Conservation (phyloP, 1,140 invertebrate genomes). For the Zaprionus kolodkinae region DNA sequence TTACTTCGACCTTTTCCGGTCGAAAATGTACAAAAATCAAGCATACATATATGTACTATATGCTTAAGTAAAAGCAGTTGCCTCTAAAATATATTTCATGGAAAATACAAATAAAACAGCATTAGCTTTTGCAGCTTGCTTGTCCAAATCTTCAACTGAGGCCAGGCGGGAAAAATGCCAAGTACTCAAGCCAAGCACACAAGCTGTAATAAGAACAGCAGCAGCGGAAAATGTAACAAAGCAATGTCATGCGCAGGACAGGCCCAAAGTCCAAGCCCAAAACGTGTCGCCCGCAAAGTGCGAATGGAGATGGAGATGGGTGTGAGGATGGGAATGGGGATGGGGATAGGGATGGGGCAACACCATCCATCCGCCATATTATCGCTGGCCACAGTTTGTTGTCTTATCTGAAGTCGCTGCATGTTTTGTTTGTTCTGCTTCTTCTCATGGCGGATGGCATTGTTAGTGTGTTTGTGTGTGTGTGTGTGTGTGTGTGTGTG, state of each 20-base stretch:
- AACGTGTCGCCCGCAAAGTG: conserved; percentile 62
- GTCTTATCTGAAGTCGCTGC: conserved; percentile 72
- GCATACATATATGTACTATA: no score
- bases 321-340: conserved; percentile 43
- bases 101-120: no score
- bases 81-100: no score
- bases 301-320: not conserved
- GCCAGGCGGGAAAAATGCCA: not conserved
- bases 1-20: no score
- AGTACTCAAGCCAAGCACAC: conserved; percentile 10
- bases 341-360: conserved; percentile 35
- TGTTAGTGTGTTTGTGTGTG: conserved; percentile 10
- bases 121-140: no score
- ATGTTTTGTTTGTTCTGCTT: conserved; percentile 48
- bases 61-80: no score
- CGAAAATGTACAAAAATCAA: no score
- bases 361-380: conserved; percentile 65
- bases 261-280: conserved; percentile 55
- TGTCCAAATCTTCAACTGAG: not conserved
- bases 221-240: conserved; percentile 47
- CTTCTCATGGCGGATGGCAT: not conserved
- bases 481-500: conserved; percentile 9
- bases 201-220: conserved; percentile 2
- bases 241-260: conserved; percentile 76
- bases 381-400: conserved; percentile 77